Conservation (phyloP, 1,140 invertebrate genomes). For the Drosophila seguyi region DNA sequence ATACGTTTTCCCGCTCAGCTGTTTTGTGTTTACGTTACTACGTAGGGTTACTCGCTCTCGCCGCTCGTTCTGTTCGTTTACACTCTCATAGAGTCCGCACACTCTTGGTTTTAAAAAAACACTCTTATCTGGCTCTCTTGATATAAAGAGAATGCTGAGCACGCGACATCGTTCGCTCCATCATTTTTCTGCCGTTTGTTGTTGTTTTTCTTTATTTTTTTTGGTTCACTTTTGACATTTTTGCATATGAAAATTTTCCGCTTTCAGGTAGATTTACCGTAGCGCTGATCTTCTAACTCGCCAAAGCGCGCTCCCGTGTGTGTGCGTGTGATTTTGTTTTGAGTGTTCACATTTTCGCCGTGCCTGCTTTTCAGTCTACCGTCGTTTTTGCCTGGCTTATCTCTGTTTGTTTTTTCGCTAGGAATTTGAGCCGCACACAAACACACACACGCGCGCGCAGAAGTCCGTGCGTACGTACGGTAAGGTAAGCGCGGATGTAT, state of each 20-base stretch:
- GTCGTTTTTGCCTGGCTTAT: constrained; percentile 62
- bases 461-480: constrained; percentile 1
- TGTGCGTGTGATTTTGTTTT: constrained; percentile 33
- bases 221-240: constrained; percentile 82
- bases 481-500: constrained; percentile 15
- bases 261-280: constrained; percentile 80
- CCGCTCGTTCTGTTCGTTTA: constrained; percentile 25
- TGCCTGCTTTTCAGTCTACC: constrained; percentile 53
- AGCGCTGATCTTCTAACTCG: constrained; percentile 52
- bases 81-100: background rate
- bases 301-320: constrained; percentile 6
- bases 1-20: constrained; percentile 71
- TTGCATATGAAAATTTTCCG: constrained; percentile 82
- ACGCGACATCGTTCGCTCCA: constrained; percentile 37
- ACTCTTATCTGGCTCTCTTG: constrained; percentile 35
- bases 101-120: background rate
- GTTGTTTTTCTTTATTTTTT: constrained; percentile 50
- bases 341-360: constrained; percentile 43
- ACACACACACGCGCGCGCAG: background rate
- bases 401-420: constrained; percentile 66
- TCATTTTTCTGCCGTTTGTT: constrained; percentile 41
- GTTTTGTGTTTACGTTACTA: constrained; percentile 77
- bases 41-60: constrained; percentile 44
- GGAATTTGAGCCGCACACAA: constrained; percentile 55
- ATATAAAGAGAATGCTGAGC: constrained; percentile 12